A percentile compares a stretch with the other conserved stretches of the same genome.
Conservation (phyloP, 2,888 invertebrate genomes). For the Agrilus mali region DNA sequence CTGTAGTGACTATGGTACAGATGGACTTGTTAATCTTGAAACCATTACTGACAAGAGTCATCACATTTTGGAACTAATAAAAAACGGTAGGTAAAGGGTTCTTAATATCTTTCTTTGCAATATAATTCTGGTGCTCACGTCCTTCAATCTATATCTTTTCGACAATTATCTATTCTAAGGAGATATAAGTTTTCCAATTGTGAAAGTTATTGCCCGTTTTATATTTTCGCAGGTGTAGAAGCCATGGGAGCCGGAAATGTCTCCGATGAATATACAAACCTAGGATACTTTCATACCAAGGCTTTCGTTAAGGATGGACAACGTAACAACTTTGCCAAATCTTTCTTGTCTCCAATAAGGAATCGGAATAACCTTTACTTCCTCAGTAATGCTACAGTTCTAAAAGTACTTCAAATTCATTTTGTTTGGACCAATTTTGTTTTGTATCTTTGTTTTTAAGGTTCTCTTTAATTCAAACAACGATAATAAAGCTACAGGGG, state of each 20-base stretch:
- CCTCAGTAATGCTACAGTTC: constrained; percentile 40
- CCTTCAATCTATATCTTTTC: too few species aligned
- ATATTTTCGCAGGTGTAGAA: too few species aligned
- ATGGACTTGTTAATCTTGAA: constrained; percentile 9
- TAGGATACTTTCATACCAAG: constrained; percentile 15
- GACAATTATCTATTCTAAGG: too few species aligned
- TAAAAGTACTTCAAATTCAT: not conserved
- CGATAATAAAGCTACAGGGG: constrained; percentile 27
- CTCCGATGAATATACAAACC: not conserved
- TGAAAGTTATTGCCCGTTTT: too few species aligned
- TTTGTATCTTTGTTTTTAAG: not conserved
- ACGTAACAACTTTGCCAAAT: constrained; percentile 29
- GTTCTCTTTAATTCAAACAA: not conserved
- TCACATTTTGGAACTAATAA: too few species aligned
- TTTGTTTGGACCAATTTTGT: not conserved
- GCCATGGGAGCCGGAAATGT: too few species aligned
- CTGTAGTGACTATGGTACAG: constrained; percentile 7
- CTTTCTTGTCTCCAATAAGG: constrained; percentile 33
- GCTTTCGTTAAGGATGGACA: constrained; percentile 27
- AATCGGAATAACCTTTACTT: constrained; percentile 44
- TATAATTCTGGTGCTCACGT: too few species aligned
- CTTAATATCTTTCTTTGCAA: too few species aligned
- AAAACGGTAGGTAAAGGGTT: too few species aligned
- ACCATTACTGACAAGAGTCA: too few species aligned
- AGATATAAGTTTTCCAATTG: too few species aligned